Evolutionary conservation across 2,888 invertebrate genomes (phyloP).

Genomic region (Athetis lepigone): DNA sequence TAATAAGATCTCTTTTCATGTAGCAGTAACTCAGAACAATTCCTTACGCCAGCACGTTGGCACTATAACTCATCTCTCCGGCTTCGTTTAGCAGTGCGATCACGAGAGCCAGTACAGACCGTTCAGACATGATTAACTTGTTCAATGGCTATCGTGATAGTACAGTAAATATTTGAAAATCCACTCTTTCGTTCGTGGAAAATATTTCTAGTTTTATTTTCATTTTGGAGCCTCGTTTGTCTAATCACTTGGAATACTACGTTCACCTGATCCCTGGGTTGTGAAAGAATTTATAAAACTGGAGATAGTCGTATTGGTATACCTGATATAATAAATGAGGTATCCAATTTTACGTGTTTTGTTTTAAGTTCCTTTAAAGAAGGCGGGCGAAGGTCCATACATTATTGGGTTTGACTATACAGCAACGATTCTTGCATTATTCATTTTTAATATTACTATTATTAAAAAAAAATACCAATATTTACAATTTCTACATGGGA

Average conservation of each 20-base stretch:
- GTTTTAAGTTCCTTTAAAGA: no score
- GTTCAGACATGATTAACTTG: constrained; percentile 49
- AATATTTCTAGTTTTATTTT: neutral
- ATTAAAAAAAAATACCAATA: no score
- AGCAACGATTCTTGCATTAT: no score
- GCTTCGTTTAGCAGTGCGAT: constrained; percentile 34
- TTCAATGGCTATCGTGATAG: constrained; percentile 22
- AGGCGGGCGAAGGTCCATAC: no score
- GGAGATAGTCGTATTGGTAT: no score
- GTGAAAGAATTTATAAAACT: neutral
- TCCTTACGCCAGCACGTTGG: constrained; percentile 34
- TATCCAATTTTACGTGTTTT: no score
- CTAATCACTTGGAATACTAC: neutral
- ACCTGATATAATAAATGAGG: no score
- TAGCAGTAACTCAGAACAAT: constrained; percentile 31
- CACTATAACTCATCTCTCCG: constrained; percentile 34
- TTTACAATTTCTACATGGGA: no score
- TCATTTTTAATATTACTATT: no score
- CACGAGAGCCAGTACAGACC: constrained; percentile 29
- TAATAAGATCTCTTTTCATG: constrained; percentile 29
- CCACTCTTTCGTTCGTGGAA: neutral
- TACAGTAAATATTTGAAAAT: constrained; percentile 31
- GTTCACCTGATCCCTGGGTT: neutral
- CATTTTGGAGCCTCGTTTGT: neutral
- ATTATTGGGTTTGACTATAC: no score